Evolutionary conservation across 1,140 invertebrate species (phyloP).

Genomic region (Drosophila teissieri): DNA sequence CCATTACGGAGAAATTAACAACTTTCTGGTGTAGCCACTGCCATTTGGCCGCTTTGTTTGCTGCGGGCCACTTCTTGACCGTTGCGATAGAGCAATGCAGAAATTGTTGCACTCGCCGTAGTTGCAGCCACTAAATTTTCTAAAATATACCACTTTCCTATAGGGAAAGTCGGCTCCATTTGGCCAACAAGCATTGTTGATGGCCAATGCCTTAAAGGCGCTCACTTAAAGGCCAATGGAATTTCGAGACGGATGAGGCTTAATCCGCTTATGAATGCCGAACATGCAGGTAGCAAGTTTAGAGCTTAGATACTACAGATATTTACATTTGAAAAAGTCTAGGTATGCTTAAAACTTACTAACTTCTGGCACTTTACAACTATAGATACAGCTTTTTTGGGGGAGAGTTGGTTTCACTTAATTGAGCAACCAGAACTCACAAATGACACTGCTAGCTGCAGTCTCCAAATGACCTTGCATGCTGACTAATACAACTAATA

Average conservation of each 20-base stretch:
- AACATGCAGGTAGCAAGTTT: neutral
- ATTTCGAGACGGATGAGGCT: neutral
- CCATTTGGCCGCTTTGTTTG: constrained; percentile 28
- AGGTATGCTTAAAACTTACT: too few relatives aligned
- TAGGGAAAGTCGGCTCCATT: constrained; percentile 60
- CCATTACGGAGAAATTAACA: constrained; percentile 80
- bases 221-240: constrained; percentile 35
- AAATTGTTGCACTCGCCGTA: constrained; percentile 61
- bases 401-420: too few relatives aligned
- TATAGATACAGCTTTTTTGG: too few relatives aligned
- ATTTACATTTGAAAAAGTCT: too few relatives aligned
- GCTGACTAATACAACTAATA: too few relatives aligned
- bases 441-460: too few relatives aligned
- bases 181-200: constrained; percentile 47
- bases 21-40: constrained; percentile 49
- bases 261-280: neutral
- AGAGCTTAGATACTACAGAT: too few relatives aligned
- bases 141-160: constrained; percentile 57
- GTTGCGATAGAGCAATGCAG: constrained; percentile 22
- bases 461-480: too few relatives aligned
- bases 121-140: constrained; percentile 59
- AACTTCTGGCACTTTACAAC: too few relatives aligned
- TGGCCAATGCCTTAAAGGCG: constrained; percentile 26
- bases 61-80: constrained; percentile 35
- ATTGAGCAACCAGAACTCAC: too few relatives aligned